Conservation (phyloP, 2,797 vertebrate genomes). For the Arctocebus calabarensis region DNA sequence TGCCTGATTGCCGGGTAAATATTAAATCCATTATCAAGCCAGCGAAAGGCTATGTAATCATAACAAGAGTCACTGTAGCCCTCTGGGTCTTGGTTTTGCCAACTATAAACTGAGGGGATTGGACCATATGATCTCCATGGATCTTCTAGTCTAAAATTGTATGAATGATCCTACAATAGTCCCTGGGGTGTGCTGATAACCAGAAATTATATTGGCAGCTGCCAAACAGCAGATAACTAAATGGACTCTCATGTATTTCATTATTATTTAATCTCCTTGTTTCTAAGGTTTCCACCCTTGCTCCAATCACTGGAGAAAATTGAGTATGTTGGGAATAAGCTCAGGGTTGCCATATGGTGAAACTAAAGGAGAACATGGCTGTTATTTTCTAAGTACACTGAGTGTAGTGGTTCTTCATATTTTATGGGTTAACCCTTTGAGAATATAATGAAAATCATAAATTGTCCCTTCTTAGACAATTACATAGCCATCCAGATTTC, state of each 20-base stretch:
- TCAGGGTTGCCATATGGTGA: conserved; percentile 62
- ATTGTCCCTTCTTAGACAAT: neutral
- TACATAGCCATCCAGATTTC: neutral
- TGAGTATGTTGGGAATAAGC: conserved; percentile 59
- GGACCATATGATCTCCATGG: conserved; percentile 8
- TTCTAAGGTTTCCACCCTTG: conserved; percentile 73
- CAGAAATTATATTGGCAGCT: conserved; percentile 64
- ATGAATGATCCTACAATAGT: conserved; percentile 68
- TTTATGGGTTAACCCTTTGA: conserved; percentile 38
- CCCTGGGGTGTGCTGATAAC: conserved; percentile 72
- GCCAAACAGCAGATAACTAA: conserved; percentile 69
- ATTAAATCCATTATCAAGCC: conserved; percentile 49
- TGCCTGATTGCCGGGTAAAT: conserved; percentile 21
- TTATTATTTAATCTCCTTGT: conserved; percentile 77
- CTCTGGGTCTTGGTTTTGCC: conserved; percentile 50
- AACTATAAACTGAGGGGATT: conserved; percentile 14
- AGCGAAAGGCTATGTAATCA: neutral
- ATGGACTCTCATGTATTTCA: conserved; percentile 67
- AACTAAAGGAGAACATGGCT: neutral
- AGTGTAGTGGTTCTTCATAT: neutral
- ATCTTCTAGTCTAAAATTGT: conserved; percentile 66
- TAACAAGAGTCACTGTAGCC: conserved; percentile 6
- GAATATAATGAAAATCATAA: neutral
- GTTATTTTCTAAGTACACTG: conserved; percentile 41
- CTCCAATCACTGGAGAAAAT: conserved; percentile 58